Evolutionary conservation across 2,888 invertebrate genomes (phyloP), one percentile per base, ranked within the genome.

Genomic region (Linnaemya vulpina): DNA sequence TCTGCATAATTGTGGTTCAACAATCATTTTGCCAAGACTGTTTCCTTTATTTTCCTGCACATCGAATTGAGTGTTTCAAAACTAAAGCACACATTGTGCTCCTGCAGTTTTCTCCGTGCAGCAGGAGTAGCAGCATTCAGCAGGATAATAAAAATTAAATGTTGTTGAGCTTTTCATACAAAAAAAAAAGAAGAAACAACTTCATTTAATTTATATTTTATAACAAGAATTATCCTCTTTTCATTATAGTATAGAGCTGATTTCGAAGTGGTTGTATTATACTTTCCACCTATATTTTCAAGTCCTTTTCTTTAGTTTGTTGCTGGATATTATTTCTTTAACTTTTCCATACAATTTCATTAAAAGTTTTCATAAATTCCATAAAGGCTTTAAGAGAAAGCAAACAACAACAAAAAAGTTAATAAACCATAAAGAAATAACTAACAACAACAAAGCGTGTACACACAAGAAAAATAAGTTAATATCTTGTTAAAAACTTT

Each of bases 121-220:
- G 15, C 13, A 30, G 17, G 8, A 65, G 20, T n/a, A 75, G 53
- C n/a, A 46, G 40, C 53, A 40, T 75, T 20, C 11, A 20, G 8
- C 11, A 17, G 20, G 65, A 79, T 65, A 75, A 83, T 58, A 74
- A 58, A 79, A 84, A 71, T 80, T 65, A 80, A 84, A 76, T 67
- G 60, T 49, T 75, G 65, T 62, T 71, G 51, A 71, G 62, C 38
- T 35, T 17, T n/a, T 7, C 13, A 25, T 38, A 60, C 15, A 22
- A 46, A 67, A 51, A 15, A 30, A 22, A 35, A 51, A 22, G 35
- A 67, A 51, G 10, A 30, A 22, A 35, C 40, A 80, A 75, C 15
- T 30, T 51, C 15, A 15, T 80, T 60, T 80, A 68, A 81, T 68
- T 53, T 70, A 82, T 76, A 63, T 82, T 68, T 81, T 46, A 53